Conservation (phyloP, 2,888 invertebrate species). For the Herminia tarsipennalis region DNA sequence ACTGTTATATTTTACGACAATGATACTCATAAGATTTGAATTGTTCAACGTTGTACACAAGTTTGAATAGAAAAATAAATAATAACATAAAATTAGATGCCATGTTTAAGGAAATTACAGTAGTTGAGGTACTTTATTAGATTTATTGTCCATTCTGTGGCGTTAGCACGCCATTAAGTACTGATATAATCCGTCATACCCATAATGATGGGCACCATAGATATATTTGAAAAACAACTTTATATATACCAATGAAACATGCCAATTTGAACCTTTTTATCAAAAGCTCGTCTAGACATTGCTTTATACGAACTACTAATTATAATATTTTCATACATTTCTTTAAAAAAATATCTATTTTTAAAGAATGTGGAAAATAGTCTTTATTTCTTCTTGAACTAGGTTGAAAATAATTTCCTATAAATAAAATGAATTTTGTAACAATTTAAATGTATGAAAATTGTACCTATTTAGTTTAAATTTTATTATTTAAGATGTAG, state of each 20-base stretch:
- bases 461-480: too few species aligned
- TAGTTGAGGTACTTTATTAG: slow-evolving; percentile 46
- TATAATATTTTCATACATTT: neutral
- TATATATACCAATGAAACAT: neutral
- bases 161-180: slow-evolving; percentile 51
- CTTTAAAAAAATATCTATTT: too few species aligned
- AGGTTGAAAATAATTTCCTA: too few species aligned
- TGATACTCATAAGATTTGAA: too few species aligned
- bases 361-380: too few species aligned
- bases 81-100: slow-evolving; percentile 30
- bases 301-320: neutral
- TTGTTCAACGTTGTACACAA: neutral
- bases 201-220: slow-evolving; percentile 28
- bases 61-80: slow-evolving; percentile 27
- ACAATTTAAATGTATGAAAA: too few species aligned
- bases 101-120: slow-evolving; percentile 45
- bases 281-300: too few species aligned
- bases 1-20: too few species aligned
- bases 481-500: too few species aligned
- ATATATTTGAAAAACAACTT: neutral
- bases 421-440: too few species aligned
- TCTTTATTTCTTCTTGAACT: too few species aligned
- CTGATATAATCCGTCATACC: slow-evolving; percentile 46
- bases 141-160: slow-evolving; percentile 53
- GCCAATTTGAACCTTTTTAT: neutral